A percentile compares a stretch with the other conserved stretches of the same genome.
Conservation (phyloP, 2,888 invertebrate genomes). For the Lasioglossum pauxillum region DNA sequence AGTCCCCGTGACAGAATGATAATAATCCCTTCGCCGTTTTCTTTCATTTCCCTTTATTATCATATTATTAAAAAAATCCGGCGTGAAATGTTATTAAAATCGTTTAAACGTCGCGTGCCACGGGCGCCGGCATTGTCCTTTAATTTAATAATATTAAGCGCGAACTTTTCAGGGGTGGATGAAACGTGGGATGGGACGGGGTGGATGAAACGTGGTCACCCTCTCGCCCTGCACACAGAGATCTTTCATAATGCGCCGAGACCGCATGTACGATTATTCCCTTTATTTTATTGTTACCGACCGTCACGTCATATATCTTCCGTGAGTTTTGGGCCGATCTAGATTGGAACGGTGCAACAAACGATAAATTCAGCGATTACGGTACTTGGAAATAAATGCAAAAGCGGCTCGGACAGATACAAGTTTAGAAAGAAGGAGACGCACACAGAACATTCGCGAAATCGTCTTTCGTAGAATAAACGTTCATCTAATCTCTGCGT, state of each 20-base stretch:
- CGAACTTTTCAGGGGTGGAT: conserved; percentile 69
- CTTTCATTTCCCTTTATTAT: conserved; percentile 83
- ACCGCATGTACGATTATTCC: conserved; percentile 56
- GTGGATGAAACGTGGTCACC: conserved; percentile 23
- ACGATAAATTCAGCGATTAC: conserved; percentile 21
- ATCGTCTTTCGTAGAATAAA: too few relatives aligned
- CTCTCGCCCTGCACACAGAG: conserved; percentile 46
- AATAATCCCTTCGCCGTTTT: conserved; percentile 81
- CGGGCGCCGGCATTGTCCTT: conserved; percentile 77
- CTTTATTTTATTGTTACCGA: conserved; percentile 45
- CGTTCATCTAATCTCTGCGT: too few relatives aligned
- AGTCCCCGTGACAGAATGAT: conserved; percentile 80
- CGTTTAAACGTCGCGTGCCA: conserved; percentile 81
- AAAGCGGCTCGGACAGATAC: too few relatives aligned
- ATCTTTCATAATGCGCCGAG: conserved; percentile 56
- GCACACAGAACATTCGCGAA: too few relatives aligned
- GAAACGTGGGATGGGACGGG: conserved; percentile 63
- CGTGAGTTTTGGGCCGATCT: not conserved
- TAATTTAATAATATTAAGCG: conserved; percentile 83
- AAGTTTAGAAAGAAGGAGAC: too few relatives aligned
- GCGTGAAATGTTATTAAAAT: conserved; percentile 84
- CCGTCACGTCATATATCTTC: conserved; percentile 50
- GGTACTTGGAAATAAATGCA: not conserved
- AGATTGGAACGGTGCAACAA: conserved; percentile 14
- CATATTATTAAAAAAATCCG: conserved; percentile 83